Evolutionary conservation across 2,888 invertebrate species (phyloP).

Genomic region (Lasioglossum vierecki): DNA sequence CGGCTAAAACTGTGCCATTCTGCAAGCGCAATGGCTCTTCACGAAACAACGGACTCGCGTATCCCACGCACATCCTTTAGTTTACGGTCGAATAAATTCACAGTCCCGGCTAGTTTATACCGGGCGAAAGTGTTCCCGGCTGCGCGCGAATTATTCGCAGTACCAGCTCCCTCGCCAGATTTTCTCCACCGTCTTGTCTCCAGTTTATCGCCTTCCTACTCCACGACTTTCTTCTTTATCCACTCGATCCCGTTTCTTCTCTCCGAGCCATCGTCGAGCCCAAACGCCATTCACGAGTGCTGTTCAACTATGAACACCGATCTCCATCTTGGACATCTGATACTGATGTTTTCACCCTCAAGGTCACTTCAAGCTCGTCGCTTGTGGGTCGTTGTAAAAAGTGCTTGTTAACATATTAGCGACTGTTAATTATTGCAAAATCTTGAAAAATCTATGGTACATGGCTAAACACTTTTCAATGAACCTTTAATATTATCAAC

Average conservation of each 20-base stretch:
- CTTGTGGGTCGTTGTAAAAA: no score
- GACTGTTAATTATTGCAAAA: no score
- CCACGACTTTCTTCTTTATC: background rate
- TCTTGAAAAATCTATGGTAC: no score
- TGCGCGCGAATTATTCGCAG: conserved; percentile 36
- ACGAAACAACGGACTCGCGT: conserved; percentile 2
- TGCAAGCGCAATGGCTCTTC: conserved; percentile 14
- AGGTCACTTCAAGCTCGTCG: no score
- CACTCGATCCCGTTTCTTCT: background rate
- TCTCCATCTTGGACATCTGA: background rate
- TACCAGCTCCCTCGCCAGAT: background rate
- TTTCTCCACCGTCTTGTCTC: background rate
- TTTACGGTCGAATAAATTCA: conserved; percentile 42
- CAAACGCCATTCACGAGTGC: background rate
- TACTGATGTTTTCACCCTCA: no score
- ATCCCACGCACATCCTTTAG: conserved; percentile 12
- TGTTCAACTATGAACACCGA: background rate
- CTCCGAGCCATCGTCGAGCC: background rate
- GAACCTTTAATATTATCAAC: no score
- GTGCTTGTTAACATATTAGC: no score
- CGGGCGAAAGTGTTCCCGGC: conserved; percentile 16
- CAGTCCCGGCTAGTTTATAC: conserved; percentile 22
- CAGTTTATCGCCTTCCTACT: no score
- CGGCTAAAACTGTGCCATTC: conserved; percentile 13
- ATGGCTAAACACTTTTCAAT: no score